Percentiles rank a stretch among this genome's conserved stretches.
These are phyloP conservation scores for Drosophila pullipes DNA, from an alignment of 2,888 invertebrate genomes.

Conservation along the genomic window DNA sequence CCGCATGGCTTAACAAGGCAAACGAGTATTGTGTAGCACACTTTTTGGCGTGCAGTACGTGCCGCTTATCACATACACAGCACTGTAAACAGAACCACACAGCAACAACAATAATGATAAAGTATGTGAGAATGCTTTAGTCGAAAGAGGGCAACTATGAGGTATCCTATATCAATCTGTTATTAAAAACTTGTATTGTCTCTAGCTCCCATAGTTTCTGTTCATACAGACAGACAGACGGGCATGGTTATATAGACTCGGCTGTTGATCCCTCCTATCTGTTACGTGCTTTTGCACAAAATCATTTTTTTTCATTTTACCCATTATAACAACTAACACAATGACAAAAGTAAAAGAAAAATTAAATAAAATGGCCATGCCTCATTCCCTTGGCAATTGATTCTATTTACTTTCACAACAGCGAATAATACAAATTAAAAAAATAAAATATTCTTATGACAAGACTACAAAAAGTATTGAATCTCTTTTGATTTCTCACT, in stretches of 20 bases:
- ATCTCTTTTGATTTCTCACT: slow-evolving; percentile 22
- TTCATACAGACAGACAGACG: background rate
- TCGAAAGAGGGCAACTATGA: background rate
- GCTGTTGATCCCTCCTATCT: background rate
- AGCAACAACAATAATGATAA: slow-evolving; percentile 7
- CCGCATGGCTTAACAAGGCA: slow-evolving; percentile 43
- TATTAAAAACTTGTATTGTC: background rate
- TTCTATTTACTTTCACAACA: slow-evolving; percentile 22
- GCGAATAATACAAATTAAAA: no score
- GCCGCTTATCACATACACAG: slow-evolving; percentile 74
- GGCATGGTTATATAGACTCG: background rate
- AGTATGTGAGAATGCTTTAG: background rate
- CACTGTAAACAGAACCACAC: slow-evolving; percentile 36
- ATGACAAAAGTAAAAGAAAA: slow-evolving; percentile 13
- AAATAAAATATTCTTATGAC: background rate
- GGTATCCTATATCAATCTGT: background rate
- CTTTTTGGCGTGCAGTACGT: slow-evolving; percentile 72
- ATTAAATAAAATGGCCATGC: slow-evolving; percentile 21
- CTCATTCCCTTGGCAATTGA: slow-evolving; percentile 34
- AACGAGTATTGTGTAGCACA: slow-evolving; percentile 55
- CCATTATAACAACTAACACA: background rate
- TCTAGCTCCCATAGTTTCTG: background rate
- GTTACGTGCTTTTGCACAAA: no score
- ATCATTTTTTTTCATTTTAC: background rate
- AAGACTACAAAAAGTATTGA: background rate